Base-by-base conservation (phyloP, 2,797 vertebrate genomes). In the Meriones psammophilus region DNA sequence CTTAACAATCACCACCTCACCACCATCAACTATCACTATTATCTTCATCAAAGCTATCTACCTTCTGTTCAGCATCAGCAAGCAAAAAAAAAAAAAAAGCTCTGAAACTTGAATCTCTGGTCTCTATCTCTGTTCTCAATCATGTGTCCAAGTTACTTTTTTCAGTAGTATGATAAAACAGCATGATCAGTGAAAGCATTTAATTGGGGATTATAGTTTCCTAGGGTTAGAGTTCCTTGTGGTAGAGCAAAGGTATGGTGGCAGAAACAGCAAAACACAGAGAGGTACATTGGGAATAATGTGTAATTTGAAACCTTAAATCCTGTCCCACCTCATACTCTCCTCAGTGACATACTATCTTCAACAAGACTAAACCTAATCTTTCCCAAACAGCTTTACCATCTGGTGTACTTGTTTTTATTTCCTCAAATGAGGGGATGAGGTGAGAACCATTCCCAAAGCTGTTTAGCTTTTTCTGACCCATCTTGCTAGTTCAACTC, bases 71-170 rank as follows among this genome's bases (percentile, higher is more conserved):
- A 85, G 87, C 92, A 88, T 36, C 84, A 81, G 77, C 84, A 96
- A 94, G 56, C 10, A 20, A 33, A 46, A 24, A 50, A 39, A 46
- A 24, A 50, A 39, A 18, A 76, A 33, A 84, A 68, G 83, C 24
- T 66, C 17, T 76, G 39, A 30, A 83, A 60, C 71, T 68, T 71
- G 73, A 85, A 30, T 30, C 60, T 94, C 94, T 76, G 58, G 78
- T 88, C 94, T 92, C 54, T 7, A n/a, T 42, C 56, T 96, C 85
- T 96, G 66, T 66, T 86, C 85, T 76, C 76, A 85, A 42, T 78
- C 17, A 74, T 76, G 3, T 58, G 46, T 50, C 13, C 20, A 46
- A 33, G 28, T 68, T 33, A 46, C 28, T 66, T 68, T 68, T 39
- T 22, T 39, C 33, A 46, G n/a, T 85, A 42, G 42, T 69, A 50